phyloP scores from a whole-genome alignment of 2,113 vertebrate genomes.

The Girardinichthys multiradiatus region DNA sequence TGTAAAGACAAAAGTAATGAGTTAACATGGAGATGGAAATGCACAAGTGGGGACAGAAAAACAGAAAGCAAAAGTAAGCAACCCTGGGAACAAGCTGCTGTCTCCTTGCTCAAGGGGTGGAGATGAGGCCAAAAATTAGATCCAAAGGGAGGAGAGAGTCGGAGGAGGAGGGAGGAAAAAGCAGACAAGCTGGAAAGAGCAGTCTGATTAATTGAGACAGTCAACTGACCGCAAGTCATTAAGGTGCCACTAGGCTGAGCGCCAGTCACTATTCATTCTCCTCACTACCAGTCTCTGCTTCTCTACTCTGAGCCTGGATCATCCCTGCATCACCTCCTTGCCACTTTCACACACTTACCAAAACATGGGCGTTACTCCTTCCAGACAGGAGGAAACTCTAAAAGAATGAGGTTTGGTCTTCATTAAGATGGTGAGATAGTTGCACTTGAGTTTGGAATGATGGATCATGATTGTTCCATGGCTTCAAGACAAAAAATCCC shows the following conservation, averaged over 20 bases:
- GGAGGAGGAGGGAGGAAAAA: constrained; percentile 17
- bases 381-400: constrained; percentile 50
- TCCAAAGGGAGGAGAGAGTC: constrained; percentile 30
- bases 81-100: constrained; percentile 34
- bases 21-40: constrained; percentile 25
- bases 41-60: constrained; percentile 28
- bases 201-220: constrained; percentile 80
- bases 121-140: constrained; percentile 51
- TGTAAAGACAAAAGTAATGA: constrained; percentile 8
- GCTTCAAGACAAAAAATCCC: constrained; percentile 29
- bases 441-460: constrained; percentile 48
- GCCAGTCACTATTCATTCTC: constrained; percentile 77
- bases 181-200: constrained; percentile 59
- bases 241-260: constrained; percentile 74
- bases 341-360: constrained; percentile 55
- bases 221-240: constrained; percentile 80
- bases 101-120: constrained; percentile 27
- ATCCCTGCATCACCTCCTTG: constrained; percentile 57
- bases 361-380: constrained; percentile 49
- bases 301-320: constrained; percentile 56
- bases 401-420: constrained; percentile 60
- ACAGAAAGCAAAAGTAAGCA: constrained; percentile 42
- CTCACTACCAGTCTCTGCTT: constrained; percentile 52
- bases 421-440: constrained; percentile 40
- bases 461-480: constrained; percentile 47